Conservation (phyloP, 2,888 invertebrate species). For the Pristionchus mayeri region DNA sequence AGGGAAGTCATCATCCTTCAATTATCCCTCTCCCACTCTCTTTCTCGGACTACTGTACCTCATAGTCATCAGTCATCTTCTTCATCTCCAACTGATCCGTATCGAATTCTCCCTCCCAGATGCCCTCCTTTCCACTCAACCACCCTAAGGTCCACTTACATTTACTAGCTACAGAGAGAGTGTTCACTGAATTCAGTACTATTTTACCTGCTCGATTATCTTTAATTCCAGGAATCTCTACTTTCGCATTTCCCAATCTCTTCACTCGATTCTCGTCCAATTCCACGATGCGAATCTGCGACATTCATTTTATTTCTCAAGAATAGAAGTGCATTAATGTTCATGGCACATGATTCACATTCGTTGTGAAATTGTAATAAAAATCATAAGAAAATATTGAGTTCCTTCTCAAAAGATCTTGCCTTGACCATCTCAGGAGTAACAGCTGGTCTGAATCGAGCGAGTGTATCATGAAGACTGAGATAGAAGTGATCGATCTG, state of each 20-base stretch:
- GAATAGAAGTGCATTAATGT: no score
- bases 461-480: slow-evolving; percentile 42
- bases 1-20: slow-evolving; percentile 8
- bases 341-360: no score
- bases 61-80: background rate
- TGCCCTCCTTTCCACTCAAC: background rate
- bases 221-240: slow-evolving; percentile 13
- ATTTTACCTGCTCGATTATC: background rate
- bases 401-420: no score
- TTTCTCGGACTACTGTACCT: background rate
- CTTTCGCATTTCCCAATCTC: background rate
- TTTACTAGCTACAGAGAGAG: no score
- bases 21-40: background rate
- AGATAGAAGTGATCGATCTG: slow-evolving; percentile 43
- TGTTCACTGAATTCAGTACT: no score
- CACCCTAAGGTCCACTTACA: background rate
- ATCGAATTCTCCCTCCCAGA: slow-evolving; percentile 44
- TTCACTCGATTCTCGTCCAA: slow-evolving; percentile 1
- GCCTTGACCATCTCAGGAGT: slow-evolving; percentile 39
- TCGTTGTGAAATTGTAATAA: no score
- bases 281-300: slow-evolving; percentile 19
- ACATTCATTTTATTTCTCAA: background rate
- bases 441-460: slow-evolving; percentile 38
- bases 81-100: slow-evolving; percentile 20
- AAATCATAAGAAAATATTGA: no score